A percentile compares a stretch with the other conserved stretches of the same genome.
phyloP scores from a whole-genome alignment of 35 echinoderm and acorn worm species.

The Anneissia japonica region DNA sequence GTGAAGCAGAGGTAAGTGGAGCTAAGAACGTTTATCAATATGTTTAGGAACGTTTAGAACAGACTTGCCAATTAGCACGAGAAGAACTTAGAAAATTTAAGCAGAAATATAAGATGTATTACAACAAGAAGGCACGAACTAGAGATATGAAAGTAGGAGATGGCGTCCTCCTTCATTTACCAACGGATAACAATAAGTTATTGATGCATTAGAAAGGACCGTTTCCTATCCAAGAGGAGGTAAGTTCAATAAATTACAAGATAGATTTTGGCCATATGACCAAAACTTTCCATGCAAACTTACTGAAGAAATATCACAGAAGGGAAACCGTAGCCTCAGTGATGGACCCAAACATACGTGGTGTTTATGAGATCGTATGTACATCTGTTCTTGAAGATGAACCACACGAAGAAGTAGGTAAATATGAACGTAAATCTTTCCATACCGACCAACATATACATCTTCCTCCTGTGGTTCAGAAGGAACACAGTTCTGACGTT shows the following conservation, averaged over 20 bases:
- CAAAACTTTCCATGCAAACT: conserved; percentile 28
- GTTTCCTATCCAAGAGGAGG: not conserved
- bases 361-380: not conserved
- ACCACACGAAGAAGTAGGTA: not conserved
- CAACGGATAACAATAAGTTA: not conserved
- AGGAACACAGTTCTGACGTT: not conserved
- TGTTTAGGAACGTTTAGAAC: conserved; percentile 19
- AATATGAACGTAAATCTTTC: not conserved
- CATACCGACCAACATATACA: not conserved
- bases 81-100: conserved; percentile 22
- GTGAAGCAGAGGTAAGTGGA: not conserved
- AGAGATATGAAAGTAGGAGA: not conserved
- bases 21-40: conserved; percentile 44
- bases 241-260: conserved; percentile 22
- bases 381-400: not conserved
- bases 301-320: conserved; percentile 26
- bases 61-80: conserved; percentile 28
- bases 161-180: not conserved
- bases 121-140: not conserved
- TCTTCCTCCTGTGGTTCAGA: not conserved
- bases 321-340: conserved; percentile 5
- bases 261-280: conserved; percentile 6
- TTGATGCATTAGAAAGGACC: not conserved
- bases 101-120: not conserved
- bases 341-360: too few species aligned